Evolutionary conservation across 2,797 vertebrate genomes (phyloP).

Genomic region (Enteromius paludinosus): DNA sequence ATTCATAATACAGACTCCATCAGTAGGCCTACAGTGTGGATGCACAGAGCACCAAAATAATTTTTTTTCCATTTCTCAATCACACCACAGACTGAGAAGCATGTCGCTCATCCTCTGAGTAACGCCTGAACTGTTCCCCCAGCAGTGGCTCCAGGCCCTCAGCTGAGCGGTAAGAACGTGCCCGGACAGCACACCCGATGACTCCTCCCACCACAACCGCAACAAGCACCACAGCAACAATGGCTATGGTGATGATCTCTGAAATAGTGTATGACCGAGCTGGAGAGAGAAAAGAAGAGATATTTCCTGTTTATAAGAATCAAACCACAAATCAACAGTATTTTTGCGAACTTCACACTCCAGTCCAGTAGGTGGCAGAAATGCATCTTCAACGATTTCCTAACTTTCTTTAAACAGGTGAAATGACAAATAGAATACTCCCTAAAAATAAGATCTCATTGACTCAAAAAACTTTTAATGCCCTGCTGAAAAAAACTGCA

Average conservation of each 20-base stretch:
- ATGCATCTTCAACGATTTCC: neutral
- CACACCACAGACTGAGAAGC: conserved; percentile 83
- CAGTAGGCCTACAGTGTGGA: neutral
- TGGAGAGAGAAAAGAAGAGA: conserved; percentile 57
- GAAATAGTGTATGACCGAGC: conserved; percentile 82
- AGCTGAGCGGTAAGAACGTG: conserved; percentile 71
- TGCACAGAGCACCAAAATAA: conserved; percentile 28
- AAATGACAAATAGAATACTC: neutral
- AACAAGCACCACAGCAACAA: conserved; percentile 84
- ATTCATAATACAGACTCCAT: conserved; percentile 25
- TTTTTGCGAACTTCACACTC: neutral
- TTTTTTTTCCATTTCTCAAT: neutral
- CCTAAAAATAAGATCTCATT: neutral
- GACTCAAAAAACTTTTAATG: neutral
- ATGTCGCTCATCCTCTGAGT: conserved; percentile 85
- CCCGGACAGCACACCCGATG: conserved; percentile 79
- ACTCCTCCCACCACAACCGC: conserved; percentile 81
- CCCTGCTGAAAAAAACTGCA: no score
- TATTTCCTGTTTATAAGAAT: neutral
- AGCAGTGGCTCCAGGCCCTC: conserved; percentile 90
- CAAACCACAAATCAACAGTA: neutral
- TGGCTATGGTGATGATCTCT: conserved; percentile 89
- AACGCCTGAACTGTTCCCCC: conserved; percentile 85
- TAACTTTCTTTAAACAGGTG: neutral
- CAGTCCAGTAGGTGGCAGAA: conserved; percentile 14